Evolutionary conservation across 2,797 vertebrate genomes (phyloP).

Genomic region (Erethizon dorsatum): DNA sequence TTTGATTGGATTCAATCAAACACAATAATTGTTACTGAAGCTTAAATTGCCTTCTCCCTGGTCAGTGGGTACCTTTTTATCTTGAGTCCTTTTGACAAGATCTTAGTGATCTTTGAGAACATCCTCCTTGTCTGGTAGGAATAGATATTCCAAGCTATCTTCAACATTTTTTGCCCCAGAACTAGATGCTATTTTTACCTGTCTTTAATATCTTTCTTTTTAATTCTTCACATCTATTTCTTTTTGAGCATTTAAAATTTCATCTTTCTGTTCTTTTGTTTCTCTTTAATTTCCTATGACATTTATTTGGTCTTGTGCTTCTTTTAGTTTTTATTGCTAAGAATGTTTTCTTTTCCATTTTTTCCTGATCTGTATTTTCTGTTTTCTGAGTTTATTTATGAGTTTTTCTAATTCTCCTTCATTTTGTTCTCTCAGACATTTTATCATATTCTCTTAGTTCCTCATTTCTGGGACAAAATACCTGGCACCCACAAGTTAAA

Average conservation of each 20-base stretch:
- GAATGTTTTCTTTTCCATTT: not conserved
- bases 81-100: not conserved
- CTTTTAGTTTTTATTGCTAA: slow-evolving; percentile 44
- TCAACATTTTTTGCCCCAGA: not conserved
- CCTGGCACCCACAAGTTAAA: not conserved
- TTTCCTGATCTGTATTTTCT: not conserved
- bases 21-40: not conserved
- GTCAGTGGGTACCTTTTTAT: not conserved
- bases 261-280: not conserved
- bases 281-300: not conserved
- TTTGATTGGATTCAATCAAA: not conserved
- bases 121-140: not conserved
- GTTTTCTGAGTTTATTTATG: not conserved
- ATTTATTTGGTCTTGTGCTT: not conserved
- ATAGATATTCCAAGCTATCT: not conserved
- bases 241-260: not conserved
- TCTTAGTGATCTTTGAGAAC: not conserved
- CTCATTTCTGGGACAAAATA: not conserved
- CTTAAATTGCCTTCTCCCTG: not conserved
- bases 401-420: not conserved
- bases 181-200: not conserved
- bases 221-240: not conserved
- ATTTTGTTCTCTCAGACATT: not conserved
- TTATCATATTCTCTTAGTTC: not conserved
- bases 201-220: not conserved